Evolutionary conservation across 2,113 vertebrate genomes (phyloP).

Genomic region (Corythornis cristatus): DNA sequence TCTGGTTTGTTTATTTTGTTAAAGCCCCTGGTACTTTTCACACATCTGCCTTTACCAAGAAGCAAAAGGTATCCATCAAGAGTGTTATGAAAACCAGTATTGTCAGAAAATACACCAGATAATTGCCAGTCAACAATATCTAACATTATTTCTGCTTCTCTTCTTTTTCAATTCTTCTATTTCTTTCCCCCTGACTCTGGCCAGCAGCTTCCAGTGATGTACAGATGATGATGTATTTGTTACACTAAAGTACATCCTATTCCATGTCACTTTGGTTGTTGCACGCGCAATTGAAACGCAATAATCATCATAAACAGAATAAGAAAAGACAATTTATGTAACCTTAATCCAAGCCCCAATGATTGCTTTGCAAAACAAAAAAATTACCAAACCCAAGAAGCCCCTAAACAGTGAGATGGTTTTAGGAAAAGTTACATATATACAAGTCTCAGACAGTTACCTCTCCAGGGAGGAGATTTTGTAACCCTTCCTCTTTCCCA

Average conservation of each 20-base stretch:
- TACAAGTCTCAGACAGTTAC: conserved; percentile 35
- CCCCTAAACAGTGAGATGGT: not conserved
- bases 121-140: not conserved
- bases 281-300: conserved; percentile 10
- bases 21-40: conserved; percentile 33
- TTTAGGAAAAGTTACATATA: conserved; percentile 63
- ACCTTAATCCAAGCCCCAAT: not conserved
- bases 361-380: not conserved
- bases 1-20: not conserved
- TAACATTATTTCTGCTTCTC: conserved; percentile 1
- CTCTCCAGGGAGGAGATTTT: conserved; percentile 56
- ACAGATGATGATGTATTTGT: conserved; percentile 47
- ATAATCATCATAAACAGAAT: conserved; percentile 26
- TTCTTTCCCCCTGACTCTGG: not conserved
- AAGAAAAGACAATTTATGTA: not conserved
- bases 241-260: conserved; percentile 47
- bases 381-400: not conserved
- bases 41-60: conserved; percentile 35
- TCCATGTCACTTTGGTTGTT: conserved; percentile 17
- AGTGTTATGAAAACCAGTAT: not conserved
- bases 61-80: conserved; percentile 26
- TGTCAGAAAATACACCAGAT: not conserved
- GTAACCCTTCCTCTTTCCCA: conserved; percentile 25
- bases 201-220: conserved; percentile 20
- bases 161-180: not conserved